phyloP scores from a whole-genome alignment of 2,797 vertebrate genomes.

The Tokudaia muenninki region DNA sequence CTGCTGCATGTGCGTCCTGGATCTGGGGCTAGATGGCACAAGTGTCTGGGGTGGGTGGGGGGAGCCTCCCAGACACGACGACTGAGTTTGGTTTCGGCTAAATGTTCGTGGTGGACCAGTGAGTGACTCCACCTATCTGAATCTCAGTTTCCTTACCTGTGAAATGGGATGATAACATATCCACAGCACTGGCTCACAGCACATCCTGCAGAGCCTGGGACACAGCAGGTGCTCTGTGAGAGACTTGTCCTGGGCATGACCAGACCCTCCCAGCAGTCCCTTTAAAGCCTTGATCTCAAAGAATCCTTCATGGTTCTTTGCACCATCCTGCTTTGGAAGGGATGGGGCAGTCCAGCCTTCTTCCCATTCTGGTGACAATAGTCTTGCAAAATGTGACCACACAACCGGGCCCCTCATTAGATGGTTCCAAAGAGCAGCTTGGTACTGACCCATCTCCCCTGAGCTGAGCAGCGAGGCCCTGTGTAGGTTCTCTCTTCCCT shows the following conservation, averaged over 20 bases:
- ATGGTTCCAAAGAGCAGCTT: neutral
- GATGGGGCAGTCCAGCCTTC: accelerated
- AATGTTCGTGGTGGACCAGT: neutral
- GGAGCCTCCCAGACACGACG: neutral
- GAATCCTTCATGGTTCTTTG: neutral
- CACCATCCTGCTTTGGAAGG: neutral
- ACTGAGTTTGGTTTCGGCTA: neutral
- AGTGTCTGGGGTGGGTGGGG: neutral
- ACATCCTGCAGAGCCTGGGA: neutral
- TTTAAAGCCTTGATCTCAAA: neutral
- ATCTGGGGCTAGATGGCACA: neutral
- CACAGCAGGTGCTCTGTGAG: neutral
- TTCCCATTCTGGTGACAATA: neutral
- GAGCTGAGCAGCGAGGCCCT: neutral
- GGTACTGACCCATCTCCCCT: neutral
- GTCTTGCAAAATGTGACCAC: neutral
- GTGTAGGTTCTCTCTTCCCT: neutral
- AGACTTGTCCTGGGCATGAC: neutral
- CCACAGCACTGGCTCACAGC: neutral
- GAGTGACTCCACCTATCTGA: neutral
- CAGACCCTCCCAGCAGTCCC: neutral
- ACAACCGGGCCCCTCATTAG: neutral
- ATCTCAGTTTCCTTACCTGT: constrained; percentile 26
- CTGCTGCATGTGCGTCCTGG: accelerated
- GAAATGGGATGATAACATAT: neutral